These are phyloP conservation scores for Nomada flava DNA, from an alignment of 2,888 invertebrate species.

Conservation along the genomic window DNA sequence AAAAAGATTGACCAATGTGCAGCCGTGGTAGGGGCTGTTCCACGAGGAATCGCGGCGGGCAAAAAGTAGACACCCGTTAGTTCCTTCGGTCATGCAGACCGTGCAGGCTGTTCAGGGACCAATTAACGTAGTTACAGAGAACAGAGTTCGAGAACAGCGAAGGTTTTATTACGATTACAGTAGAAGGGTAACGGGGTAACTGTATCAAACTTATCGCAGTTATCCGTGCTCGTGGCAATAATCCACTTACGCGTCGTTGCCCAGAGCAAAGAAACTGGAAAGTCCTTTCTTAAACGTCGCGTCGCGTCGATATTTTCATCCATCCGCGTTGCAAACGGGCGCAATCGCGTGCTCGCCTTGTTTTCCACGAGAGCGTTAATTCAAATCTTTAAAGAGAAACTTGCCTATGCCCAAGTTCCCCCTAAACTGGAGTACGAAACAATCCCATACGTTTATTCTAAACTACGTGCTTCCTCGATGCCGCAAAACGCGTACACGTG, in stretches of 20 bases:
- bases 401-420: background rate
- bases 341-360: background rate
- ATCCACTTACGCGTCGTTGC: slow-evolving; percentile 38
- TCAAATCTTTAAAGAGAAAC: background rate
- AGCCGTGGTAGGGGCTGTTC: background rate
- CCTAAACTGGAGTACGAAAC: background rate
- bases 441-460: too few species aligned
- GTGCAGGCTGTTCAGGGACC: slow-evolving; percentile 63
- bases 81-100: slow-evolving; percentile 55
- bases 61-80: slow-evolving; percentile 68
- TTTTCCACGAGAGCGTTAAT: background rate
- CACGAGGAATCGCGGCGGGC: slow-evolving; percentile 2
- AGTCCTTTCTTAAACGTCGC: background rate
- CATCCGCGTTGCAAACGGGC: background rate
- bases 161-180: slow-evolving; percentile 72
- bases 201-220: slow-evolving; percentile 67
- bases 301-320: background rate
- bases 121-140: slow-evolving; percentile 71
- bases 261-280: slow-evolving; percentile 2
- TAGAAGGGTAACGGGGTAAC: slow-evolving; percentile 70
- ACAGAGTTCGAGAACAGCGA: slow-evolving; percentile 66
- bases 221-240: slow-evolving; percentile 51
- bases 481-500: too few species aligned
- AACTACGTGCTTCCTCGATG: too few species aligned
- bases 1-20: slow-evolving; percentile 44